These are phyloP conservation scores for Matsumyia berberina DNA, from an alignment of 2,888 invertebrate genomes.

Conservation along the genomic window DNA sequence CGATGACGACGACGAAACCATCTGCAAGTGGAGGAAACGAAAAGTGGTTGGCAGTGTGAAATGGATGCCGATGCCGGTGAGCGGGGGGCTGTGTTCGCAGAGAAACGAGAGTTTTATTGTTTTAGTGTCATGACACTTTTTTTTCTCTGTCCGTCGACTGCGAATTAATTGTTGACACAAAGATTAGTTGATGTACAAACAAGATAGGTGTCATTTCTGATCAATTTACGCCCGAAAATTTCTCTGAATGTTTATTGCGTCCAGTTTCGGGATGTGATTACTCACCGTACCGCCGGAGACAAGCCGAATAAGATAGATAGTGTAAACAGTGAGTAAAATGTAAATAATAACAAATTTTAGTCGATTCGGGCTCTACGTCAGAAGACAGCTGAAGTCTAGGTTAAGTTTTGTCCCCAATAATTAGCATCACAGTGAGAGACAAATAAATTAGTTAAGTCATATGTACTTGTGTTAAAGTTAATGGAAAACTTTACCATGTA, in stretches of 20 bases:
- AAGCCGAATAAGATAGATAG: background rate
- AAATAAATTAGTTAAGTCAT: background rate
- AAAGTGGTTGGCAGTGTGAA: conserved; percentile 1
- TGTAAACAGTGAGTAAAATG: conserved; percentile 4
- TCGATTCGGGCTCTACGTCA: background rate
- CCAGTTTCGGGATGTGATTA: background rate
- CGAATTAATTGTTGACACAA: background rate
- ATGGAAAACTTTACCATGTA: no score
- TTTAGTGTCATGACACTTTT: no score
- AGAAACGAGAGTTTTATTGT: background rate
- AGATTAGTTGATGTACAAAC: background rate
- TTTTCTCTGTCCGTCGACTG: no score
- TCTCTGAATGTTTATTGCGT: background rate
- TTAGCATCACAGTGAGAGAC: background rate
- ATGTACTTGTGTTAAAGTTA: background rate
- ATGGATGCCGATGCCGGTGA: background rate
- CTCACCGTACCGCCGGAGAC: background rate
- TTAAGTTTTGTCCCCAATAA: background rate
- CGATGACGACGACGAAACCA: background rate
- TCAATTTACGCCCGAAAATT: background rate
- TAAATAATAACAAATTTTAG: background rate
- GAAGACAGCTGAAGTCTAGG: background rate
- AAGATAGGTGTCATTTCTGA: background rate
- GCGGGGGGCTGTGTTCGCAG: background rate
- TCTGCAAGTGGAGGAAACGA: background rate